Percentiles rank a stretch among this genome's conserved stretches.
phyloP scores from a whole-genome alignment of 2,888 invertebrate species.

The Andrena minutula region DNA sequence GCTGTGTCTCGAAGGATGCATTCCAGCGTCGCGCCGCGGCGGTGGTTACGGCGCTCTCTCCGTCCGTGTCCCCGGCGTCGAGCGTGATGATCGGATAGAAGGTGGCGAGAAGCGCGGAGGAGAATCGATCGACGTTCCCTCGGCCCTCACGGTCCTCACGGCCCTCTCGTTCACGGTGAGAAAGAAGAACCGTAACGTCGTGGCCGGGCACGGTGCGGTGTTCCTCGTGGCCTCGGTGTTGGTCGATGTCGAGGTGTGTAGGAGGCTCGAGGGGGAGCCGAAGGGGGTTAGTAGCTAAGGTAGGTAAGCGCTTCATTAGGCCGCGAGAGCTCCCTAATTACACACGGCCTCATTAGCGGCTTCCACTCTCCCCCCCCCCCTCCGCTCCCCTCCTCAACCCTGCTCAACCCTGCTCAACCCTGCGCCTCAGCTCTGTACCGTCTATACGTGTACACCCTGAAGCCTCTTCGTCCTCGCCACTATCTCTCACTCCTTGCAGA shows the following conservation, averaged over 20 bases:
- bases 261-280: conserved; percentile 67
- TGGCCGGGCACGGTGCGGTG: conserved; percentile 44
- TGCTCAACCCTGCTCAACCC: conserved; percentile 30
- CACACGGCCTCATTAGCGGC: conserved; percentile 85
- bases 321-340: conserved; percentile 85
- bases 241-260: conserved; percentile 63
- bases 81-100: conserved; percentile 79
- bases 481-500: conserved; percentile 70
- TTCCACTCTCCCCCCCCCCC: conserved; percentile 73
- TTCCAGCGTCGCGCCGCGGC: neutral
- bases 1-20: conserved; percentile 47
- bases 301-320: conserved; percentile 85
- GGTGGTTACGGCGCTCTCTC: conserved; percentile 18
- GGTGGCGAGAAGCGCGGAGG: conserved; percentile 72
- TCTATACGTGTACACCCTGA: conserved; percentile 70
- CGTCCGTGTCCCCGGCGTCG: conserved; percentile 48
- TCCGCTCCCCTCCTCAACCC: conserved; percentile 40
- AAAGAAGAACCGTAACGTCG: conserved; percentile 70
- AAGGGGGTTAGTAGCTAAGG: conserved; percentile 80
- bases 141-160: conserved; percentile 18
- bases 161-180: conserved; percentile 55
- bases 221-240: conserved; percentile 56
- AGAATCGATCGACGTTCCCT: conserved; percentile 61
- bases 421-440: conserved; percentile 19
- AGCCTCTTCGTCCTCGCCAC: conserved; percentile 72